Evolutionary conservation across 2,888 invertebrate species (phyloP).

Genomic region (Dynastes hyllus): DNA sequence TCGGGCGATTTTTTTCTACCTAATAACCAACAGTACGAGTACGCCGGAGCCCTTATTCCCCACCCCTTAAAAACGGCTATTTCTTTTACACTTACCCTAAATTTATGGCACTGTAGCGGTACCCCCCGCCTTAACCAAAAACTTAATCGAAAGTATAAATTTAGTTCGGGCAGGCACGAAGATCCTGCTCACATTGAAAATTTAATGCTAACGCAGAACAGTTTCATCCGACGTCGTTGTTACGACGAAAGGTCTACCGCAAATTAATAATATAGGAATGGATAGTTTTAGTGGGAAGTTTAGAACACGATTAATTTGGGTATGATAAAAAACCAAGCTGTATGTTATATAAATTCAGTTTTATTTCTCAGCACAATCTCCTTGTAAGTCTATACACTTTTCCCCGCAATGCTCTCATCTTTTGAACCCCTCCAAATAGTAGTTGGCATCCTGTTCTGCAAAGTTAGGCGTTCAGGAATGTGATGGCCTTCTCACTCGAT

Average conservation of each 20-base stretch:
- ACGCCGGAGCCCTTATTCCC: no score
- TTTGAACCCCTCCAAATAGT: no score
- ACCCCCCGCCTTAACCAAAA: neutral
- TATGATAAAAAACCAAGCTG: no score
- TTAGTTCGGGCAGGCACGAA: slow-evolving; percentile 35
- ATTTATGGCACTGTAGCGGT: slow-evolving; percentile 22
- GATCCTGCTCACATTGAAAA: slow-evolving; percentile 26
- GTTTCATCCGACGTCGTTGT: slow-evolving; percentile 28
- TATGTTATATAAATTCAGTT: no score
- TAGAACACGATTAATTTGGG: no score
- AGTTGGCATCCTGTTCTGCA: no score
- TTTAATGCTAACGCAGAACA: neutral
- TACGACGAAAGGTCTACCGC: slow-evolving; percentile 18
- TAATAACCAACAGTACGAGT: slow-evolving; percentile 36
- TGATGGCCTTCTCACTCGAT: no score
- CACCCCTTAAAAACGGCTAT: slow-evolving; percentile 44
- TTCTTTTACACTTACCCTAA: slow-evolving; percentile 42
- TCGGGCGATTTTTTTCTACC: slow-evolving; percentile 36
- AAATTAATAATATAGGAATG: neutral
- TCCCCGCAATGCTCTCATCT: no score
- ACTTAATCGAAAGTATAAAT: slow-evolving; percentile 43
- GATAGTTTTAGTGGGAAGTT: no score
- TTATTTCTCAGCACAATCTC: no score
- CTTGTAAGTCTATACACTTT: no score
- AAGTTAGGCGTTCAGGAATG: no score